Conservation (phyloP, 2,113 vertebrate species). For the Xenopus borealis region DNA sequence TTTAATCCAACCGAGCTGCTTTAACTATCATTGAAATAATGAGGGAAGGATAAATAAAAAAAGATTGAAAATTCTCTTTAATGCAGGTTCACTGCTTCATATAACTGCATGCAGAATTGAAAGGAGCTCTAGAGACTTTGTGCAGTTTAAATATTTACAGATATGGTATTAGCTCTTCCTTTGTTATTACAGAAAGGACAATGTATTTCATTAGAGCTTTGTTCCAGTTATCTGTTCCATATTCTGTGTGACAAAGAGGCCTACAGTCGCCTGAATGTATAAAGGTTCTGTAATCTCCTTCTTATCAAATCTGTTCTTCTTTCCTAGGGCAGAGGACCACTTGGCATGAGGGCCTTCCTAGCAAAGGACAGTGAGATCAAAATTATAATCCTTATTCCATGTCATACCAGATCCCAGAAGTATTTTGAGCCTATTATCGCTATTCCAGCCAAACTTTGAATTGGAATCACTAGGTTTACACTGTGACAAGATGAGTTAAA, state of each 20-base stretch:
- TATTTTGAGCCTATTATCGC: too few relatives aligned
- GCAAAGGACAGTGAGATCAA: too few relatives aligned
- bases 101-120: neutral
- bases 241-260: neutral
- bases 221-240: constrained; percentile 2
- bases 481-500: neutral
- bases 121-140: constrained; percentile 1
- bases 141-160: constrained; percentile 33
- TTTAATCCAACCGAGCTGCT: neutral
- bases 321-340: too few relatives aligned
- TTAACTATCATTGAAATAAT: too few relatives aligned
- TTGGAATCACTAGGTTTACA: neutral
- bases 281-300: too few relatives aligned
- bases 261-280: too few relatives aligned
- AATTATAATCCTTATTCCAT: too few relatives aligned
- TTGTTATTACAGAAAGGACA: constrained; percentile 13
- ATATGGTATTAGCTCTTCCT: constrained; percentile 13
- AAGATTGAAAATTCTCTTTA: constrained; percentile 1
- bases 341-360: too few relatives aligned
- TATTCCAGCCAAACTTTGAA: neutral
- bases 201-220: constrained; percentile 15
- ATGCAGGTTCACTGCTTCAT: neutral
- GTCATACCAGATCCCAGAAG: too few relatives aligned
- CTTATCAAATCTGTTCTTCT: too few relatives aligned
- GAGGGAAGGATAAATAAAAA: too few relatives aligned